Evolutionary conservation across 2,888 invertebrate species (phyloP).

Genomic region (Emmelina monodactyla): DNA sequence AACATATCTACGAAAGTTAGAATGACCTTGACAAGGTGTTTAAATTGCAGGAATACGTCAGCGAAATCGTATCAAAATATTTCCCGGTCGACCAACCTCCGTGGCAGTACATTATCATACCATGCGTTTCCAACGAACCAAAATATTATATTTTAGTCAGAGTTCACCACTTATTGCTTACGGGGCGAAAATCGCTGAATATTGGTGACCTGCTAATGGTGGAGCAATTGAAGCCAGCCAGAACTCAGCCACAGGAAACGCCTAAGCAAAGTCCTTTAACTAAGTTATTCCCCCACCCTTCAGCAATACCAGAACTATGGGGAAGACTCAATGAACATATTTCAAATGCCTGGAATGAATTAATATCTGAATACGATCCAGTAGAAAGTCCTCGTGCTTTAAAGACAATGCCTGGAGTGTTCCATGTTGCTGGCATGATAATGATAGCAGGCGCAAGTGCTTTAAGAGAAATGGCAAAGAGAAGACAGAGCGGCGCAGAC

Average conservation of each 20-base stretch:
- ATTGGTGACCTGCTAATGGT: conserved; percentile 78
- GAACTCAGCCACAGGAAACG: conserved; percentile 25
- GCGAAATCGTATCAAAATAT: conserved; percentile 79
- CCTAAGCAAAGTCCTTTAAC: conserved; percentile 51
- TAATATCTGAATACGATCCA: conserved; percentile 80
- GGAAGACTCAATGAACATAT: conserved; percentile 72
- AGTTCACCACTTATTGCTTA: conserved; percentile 78
- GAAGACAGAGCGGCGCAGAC: conserved; percentile 34
- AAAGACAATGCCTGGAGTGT: conserved; percentile 66
- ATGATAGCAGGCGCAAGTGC: conserved; percentile 72
- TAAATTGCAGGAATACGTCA: conserved; percentile 73
- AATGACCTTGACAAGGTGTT: neutral
- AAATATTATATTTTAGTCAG: conserved; percentile 75
- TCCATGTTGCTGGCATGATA: conserved; percentile 68
- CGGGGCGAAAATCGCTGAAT: conserved; percentile 73
- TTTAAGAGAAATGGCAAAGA: conserved; percentile 68
- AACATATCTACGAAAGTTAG: no score
- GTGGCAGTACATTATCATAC: conserved; percentile 83
- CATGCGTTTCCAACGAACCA: conserved; percentile 57
- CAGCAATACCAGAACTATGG: conserved; percentile 71
- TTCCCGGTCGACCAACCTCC: conserved; percentile 76
- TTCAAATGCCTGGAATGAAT: conserved; percentile 82
- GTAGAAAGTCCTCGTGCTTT: conserved; percentile 73
- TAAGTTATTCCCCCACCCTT: conserved; percentile 66
- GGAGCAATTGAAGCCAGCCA: conserved; percentile 35